Base-by-base conservation (phyloP, 2,888 invertebrate species). In the Adela reaumurella region DNA sequence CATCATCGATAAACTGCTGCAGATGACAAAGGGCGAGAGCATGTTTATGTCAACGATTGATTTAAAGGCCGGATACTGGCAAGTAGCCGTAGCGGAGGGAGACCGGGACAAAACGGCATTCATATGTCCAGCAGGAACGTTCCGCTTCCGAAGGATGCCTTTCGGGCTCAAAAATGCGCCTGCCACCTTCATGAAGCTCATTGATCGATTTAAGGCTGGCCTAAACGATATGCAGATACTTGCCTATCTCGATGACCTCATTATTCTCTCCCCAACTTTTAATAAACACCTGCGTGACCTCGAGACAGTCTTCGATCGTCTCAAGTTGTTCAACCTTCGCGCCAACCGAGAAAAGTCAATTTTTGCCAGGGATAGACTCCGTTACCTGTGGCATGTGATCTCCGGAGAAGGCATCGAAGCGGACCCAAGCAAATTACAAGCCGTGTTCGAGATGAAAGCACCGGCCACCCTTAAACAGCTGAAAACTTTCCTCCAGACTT, bases 21-120 rank as follows among this genome's bases (percentile, higher is more conserved):
- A 62, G 43, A 53, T 51, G 1, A 56, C 61, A 2, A 59, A 57
- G 49, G 14, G 28, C 18, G 51, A 50, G 8, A 53, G 57, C 4
- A 52, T 55, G 19, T 59, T 50, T 49, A 59, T 62, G 56, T 51
- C 60, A 8, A 62, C 61, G 2, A 49, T 69, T 68, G n/a, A n/a
- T n/a, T n/a, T n/a, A n/a, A n/a, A n/a, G n/a, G n/a, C n/a, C n/a
- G n/a, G n/a, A n/a, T n/a, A 66, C 50, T 63, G 60, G 56, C 67
- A 67, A 48, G 56, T 64, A 3, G 43, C 11, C 14, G 51, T 58
- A 2, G 17, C 44, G 17, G 50, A 54, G 35, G 49, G 43, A 19
- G 58, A 61, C 46, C 55, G 53, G 17, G 49, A 54, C 2, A 60
- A 59, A 48, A 61, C 61, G 1, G 55, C 58, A 0, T 61, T 62